Evolutionary conservation across 2,113 vertebrate genomes (phyloP), one percentile per base, ranked within the genome.

Genomic region (Plecturocebus donacophilus): DNA sequence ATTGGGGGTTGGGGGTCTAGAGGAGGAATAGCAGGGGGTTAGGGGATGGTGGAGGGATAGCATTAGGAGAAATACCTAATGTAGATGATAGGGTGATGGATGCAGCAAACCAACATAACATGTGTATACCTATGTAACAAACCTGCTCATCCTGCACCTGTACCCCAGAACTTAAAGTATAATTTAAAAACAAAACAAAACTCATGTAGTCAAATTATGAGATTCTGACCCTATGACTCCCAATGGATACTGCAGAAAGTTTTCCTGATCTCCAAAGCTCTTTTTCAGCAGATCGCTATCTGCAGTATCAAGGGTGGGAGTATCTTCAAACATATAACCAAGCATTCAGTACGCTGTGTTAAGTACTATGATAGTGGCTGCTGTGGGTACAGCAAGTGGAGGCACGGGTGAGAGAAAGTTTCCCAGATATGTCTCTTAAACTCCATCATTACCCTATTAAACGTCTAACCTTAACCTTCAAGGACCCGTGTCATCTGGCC

Each of bases 381-480:
- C 23, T 40, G 47, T 6, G 52, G 52, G 40, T 3, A 0, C 38
- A n/a, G 6, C 11, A 38, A 19, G 25, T 21, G 35, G 17, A 38
- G 2, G 25, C 1, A 4, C 35, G 25, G 20, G 14, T 16, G 14
- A 30, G 38, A 52, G 40, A 42, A 25, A 40, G 9, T 27, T 45
- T 90, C 61, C 64, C 49, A 66, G 17, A 23, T 19, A 14, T 8
- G 11, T 8, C 6, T 93, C 27, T 2, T 1, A 23, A 40, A 42
- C 17, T 17, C 4, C 20, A 75, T 8, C 2, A 6, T 1, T 9
- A 1, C 32, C 38, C 13, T 12, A 5, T 5, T 42, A 38, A 6
- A 32, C 16, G 45, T 58, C 71, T 23, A 4, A 66, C 14, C 11
- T 40, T 73, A 32, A 68, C 12, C 40, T 81, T 90, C 70, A 56